Base-by-base conservation (phyloP, 2,797 vertebrate genomes). In the Gymnoscopelus braueri region DNA sequence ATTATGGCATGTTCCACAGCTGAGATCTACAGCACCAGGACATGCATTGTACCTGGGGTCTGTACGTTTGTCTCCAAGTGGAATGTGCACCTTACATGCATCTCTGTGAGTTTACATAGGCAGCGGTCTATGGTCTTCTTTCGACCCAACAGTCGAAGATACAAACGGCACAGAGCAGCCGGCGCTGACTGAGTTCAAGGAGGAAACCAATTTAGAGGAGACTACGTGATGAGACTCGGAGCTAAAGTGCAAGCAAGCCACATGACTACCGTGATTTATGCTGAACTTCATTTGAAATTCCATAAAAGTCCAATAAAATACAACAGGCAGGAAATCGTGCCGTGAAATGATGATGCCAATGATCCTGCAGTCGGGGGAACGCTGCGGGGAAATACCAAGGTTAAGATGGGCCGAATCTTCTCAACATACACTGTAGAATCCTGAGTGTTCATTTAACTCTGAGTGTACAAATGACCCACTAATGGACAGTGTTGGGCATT, bases 271-370 rank as follows among this genome's bases (percentile, higher is more conserved):
- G 19, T 65, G 53, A 75, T 66, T 78, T 75, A 84, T 77, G 62
- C 79, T 15, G 23, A 78, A 47, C 69, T 75, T 80, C 67, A 83
- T 84, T 63, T 77, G 70, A 84, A 82, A 83, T 75, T 79, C 79
- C 66, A 85, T 85, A 80, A 84, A 84, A 77, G 48, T 69, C 70
- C 67, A 66, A 84, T 76, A 80, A 84, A 87, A 88, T 39, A 32
- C 67, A 86, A 85, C 62, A 60, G 80, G 68, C 66, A 10, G 63
- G 65, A 82, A 83, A 84, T 84, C 39, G 71, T 53, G 54, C 53
- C 12, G 65, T 68, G 11, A 47, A 71, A 70, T 78, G 55, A 70
- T 62, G 50, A 76, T 74, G 63, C 39, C 39, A 44, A 81, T 71
- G 49, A 76, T 49, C 39, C 39, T 8, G 62, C 59, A 53, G 69